Base-by-base conservation (phyloP, 2,888 invertebrate species). In the Nomada fabriciana region DNA sequence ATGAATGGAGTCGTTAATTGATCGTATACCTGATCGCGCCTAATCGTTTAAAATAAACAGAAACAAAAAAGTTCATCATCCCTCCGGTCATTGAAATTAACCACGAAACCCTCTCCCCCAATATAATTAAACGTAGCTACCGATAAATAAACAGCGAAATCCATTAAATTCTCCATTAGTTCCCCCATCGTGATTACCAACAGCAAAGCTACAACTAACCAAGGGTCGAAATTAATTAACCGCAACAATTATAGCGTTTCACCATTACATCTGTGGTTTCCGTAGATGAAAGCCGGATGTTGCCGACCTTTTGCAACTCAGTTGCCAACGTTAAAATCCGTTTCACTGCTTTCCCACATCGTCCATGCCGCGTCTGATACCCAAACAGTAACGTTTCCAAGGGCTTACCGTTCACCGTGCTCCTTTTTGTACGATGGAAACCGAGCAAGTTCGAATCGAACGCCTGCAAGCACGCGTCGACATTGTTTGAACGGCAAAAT, bases 401-500 rank as follows among this genome's bases (percentile, higher is more conserved):
- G 67, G 73, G 80, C 80, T 83, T 76, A 76, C 36, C 55, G 73
- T 63, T 50, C 47, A 47, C 69, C 10, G 23, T 52, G 29, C 43
- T 55, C 63, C 81, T 42, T 73, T 68, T 53, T 52, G 43, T 74
- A 47, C 57, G 20, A 29, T 29, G 69, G 42, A 69, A 71, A 57
- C 55, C 50, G 64, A 59, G 36, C 52, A 52, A 64, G 68, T 69
- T 59, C 25, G 20, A 78, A 25, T 42, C 13, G 57, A 78, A 65
- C 67, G 36, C 57, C 47, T 23, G 18, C 68, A 59, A 79, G 20
- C 68, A 25, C 63, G 36, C 80, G 9, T 18, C 36, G 25, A 52
- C 43, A 42, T 74, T 70, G 52, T 70, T 79, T 61, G 69, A 64
- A 59, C 69, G 59, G 57, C 50, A 79, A 79, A 75, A 79, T 75